Percentiles rank a stretch among this genome's conserved stretches.
Conservation (phyloP, 53 echinoderm and acorn worm genomes). For the Paracentrotus lividus region DNA sequence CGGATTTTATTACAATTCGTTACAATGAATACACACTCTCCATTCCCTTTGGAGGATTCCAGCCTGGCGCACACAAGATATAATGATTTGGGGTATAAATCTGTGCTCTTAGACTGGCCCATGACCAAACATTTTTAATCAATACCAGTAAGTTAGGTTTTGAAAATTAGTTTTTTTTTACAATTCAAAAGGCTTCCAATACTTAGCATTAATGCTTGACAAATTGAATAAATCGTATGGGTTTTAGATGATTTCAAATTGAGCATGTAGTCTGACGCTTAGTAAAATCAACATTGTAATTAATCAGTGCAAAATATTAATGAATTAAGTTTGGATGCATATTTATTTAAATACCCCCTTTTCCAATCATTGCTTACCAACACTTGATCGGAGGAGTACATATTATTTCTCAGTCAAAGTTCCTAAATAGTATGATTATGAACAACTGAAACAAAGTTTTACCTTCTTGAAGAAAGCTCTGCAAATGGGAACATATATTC, state of each 20-base stretch:
- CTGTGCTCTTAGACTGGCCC: no score
- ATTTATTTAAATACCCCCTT: background rate
- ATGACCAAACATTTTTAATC: no score
- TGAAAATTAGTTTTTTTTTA: no score
- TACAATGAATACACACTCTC: background rate
- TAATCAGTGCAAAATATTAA: background rate
- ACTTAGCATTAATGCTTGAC: background rate
- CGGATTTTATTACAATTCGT: background rate
- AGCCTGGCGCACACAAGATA: background rate
- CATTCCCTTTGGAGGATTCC: no score
- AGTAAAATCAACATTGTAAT: no score
- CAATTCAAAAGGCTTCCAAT: no score
- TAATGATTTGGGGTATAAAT: no score
- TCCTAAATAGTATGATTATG: background rate
- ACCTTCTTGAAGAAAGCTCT: background rate
- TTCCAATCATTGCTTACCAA: no score
- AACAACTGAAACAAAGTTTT: background rate
- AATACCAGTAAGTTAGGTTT: no score
- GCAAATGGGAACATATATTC: conserved; percentile 30
- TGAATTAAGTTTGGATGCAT: background rate
- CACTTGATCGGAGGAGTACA: no score
- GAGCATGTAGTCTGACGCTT: background rate
- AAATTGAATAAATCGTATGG: background rate
- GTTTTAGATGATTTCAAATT: background rate
- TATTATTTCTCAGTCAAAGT: background rate